Evolutionary conservation across 35 echinoderm and acorn worm genomes (phyloP).

Genomic region (Ptychodera flava): DNA sequence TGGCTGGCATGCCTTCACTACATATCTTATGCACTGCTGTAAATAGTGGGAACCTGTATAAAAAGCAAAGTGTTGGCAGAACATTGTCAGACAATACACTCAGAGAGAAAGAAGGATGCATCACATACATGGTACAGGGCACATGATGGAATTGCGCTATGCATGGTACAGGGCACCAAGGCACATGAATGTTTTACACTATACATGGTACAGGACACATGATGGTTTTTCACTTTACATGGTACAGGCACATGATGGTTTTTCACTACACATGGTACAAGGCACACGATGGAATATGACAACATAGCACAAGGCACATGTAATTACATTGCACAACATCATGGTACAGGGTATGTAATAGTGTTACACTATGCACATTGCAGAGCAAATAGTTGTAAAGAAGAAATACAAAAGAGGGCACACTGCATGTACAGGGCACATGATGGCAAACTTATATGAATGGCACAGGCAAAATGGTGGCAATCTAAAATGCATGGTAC

Average conservation of each 20-base stretch:
- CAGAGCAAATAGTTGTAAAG: background rate
- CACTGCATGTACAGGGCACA: background rate
- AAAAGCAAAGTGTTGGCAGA: background rate
- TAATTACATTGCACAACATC: background rate
- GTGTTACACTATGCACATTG: background rate
- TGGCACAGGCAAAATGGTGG: too few relatives aligned
- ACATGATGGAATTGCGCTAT: background rate
- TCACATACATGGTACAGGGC: background rate
- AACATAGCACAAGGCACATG: background rate
- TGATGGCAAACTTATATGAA: background rate
- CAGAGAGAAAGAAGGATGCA: too few relatives aligned
- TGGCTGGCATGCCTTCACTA: slow-evolving; percentile 43
- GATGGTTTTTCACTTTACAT: background rate
- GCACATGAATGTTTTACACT: too few relatives aligned
- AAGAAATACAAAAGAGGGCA: too few relatives aligned
- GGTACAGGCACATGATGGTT: background rate
- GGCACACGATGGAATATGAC: background rate
- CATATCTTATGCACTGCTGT: slow-evolving; percentile 93
- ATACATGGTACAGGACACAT: background rate
- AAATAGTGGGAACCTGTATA: slow-evolving; percentile 82
- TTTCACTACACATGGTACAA: background rate
- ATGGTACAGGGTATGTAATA: background rate
- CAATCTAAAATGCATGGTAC: background rate
- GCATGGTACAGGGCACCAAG: background rate
- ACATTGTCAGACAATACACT: background rate